These are phyloP conservation scores for Sclerodermus sp. DNA, from an alignment of 2,888 invertebrate genomes.

Conservation along the genomic window DNA sequence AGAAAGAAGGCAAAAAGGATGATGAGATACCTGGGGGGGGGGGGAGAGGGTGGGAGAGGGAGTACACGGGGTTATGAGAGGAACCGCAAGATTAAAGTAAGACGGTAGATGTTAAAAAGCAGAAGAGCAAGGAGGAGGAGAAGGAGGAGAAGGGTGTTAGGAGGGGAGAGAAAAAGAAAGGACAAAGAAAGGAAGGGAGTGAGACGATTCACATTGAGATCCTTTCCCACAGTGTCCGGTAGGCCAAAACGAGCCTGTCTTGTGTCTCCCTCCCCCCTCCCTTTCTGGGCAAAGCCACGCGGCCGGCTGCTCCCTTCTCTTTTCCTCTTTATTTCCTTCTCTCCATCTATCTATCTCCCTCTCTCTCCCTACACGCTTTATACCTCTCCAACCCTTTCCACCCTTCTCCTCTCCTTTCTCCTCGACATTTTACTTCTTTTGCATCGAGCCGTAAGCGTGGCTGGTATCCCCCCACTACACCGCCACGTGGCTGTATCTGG, in stretches of 20 bases:
- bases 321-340: background rate
- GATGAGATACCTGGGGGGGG: too few species aligned
- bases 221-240: conserved; percentile 52
- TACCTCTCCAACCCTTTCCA: conserved; percentile 3
- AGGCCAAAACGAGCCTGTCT: conserved; percentile 37
- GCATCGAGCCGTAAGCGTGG: conserved; percentile 31
- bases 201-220: conserved; percentile 28
- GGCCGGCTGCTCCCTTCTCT: conserved; percentile 8
- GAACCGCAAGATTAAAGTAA: too few species aligned
- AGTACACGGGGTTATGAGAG: too few species aligned
- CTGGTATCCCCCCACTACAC: conserved; percentile 17
- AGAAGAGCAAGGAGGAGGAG: too few species aligned
- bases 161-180: background rate
- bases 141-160: background rate
- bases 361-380: conserved; percentile 8
- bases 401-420: conserved; percentile 11
- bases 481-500: conserved; percentile 34
- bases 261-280: conserved; percentile 12
- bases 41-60: background rate
- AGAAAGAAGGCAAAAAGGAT: too few species aligned
- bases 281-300: conserved; percentile 17
- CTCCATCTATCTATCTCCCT: conserved; percentile 1
- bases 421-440: conserved; percentile 8
- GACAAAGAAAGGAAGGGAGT: conserved; percentile 12
- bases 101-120: too few species aligned